A percentile compares a stretch with the other conserved stretches of the same genome.
Evolutionary conservation across 1,140 invertebrate species (phyloP).

Genomic region (Lutraria rhynchaena): DNA sequence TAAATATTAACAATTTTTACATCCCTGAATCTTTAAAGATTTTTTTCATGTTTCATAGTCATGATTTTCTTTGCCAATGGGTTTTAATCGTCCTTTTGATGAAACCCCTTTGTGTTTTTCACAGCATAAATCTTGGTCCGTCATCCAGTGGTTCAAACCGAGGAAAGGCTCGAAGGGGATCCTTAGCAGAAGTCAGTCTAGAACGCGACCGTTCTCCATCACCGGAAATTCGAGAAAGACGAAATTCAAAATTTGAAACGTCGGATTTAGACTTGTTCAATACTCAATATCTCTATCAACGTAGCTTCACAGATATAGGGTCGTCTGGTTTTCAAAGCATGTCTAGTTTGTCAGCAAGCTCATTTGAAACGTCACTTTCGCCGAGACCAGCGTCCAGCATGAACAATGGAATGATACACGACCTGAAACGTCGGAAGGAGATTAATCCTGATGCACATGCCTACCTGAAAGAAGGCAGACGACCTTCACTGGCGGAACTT

Average conservation of each 20-base stretch:
- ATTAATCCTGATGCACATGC: not conserved
- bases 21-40: too few relatives aligned
- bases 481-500: slow-evolving; percentile 52
- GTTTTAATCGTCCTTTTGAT: too few relatives aligned
- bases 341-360: not conserved
- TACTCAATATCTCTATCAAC: not conserved
- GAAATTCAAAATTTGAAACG: slow-evolving; percentile 20
- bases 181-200: slow-evolving; percentile 44
- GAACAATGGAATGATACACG: not conserved
- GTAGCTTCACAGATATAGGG: not conserved
- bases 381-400: not conserved
- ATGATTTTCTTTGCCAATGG: too few relatives aligned
- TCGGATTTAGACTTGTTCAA: slow-evolving; percentile 39
- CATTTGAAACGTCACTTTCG: not conserved
- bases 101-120: too few relatives aligned
- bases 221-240: not conserved
- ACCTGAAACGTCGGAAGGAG: slow-evolving; percentile 20
- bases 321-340: not conserved
- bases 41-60: too few relatives aligned
- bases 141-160: not conserved
- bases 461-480: slow-evolving; percentile 11
- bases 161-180: slow-evolving; percentile 15
- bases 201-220: slow-evolving; percentile 4
- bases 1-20: too few relatives aligned
- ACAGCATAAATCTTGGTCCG: too few relatives aligned